Base-by-base conservation (phyloP, 2,797 vertebrate species). In the Picus viridis region DNA sequence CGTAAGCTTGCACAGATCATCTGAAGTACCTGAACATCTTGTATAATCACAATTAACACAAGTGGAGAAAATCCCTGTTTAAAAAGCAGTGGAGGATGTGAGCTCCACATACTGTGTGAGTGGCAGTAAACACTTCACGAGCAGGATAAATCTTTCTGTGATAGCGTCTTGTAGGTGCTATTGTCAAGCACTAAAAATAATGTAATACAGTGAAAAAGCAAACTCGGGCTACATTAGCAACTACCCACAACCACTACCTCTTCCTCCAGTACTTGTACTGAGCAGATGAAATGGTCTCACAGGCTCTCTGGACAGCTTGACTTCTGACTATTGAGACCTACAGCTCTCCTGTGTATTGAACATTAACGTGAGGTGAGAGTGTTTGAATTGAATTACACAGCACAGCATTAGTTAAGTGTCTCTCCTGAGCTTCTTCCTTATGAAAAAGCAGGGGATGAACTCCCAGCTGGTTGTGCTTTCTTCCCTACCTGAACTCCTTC, bases 401-500 rank as follows among this genome's bases (percentile, higher is more conserved):
- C 5, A 4, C 32, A 61, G 34, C 59, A 54, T 70, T 58, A 92
- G 83, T 68, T 79, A 84, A 82, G 67, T 34, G 45, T 63, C 85
- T 83, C 64, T 51, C 68, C 19, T 62, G 72, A 85, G 61, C 65
- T 75, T 82, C 47, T 47, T 59, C 36, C 81, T 26, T 70, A 47
- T 51, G 80, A 77, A 49, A 58, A 71, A 65, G 53, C 59, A 49
- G 74, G 16, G n/a, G 57, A 72, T 4, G 5, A 63, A 24, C 29
- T 84, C 39, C 54, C 78, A 53, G 65, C 23, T 83, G 19, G 41
- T 26, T 58, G 45, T 61, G 36, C 51, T 53, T 58, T 75, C 14
- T 78, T 64, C 86, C 92, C 95, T 97, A 99, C 99, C 97, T 98
- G 97, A 98, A 99, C 74, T 97, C 95, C 89, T 98, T 99, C 65